Base-by-base conservation (phyloP, 2,113 vertebrate species). In the Sylvia atricapilla region DNA sequence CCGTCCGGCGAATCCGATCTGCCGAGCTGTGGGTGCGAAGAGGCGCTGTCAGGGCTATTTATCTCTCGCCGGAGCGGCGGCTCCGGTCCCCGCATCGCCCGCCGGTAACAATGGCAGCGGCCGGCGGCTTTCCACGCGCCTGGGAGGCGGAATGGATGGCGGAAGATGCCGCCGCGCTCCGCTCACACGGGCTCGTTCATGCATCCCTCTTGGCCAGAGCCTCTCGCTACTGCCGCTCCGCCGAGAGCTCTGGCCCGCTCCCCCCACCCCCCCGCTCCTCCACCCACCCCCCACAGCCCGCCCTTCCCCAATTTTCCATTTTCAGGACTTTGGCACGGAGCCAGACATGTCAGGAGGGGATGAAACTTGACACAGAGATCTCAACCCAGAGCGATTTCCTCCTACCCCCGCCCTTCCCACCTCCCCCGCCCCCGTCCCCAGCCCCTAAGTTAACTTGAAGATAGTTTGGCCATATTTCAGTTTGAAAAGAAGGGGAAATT, bases 71-170 rank as follows among this genome's bases (percentile, higher is more conserved):
- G 94, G 97, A 97, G 97, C 88, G 90, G 94, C 96, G 95, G 96
- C 98, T 98, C 90, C 94, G 86, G 95, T 97, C 95, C 97, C 96
- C 97, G 94, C 97, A 96, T 97, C 96, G 96, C 97, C 97, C 91
- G 96, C 91, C 96, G 95, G 97, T 97, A 98, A 98, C 98, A 98
- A 98, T 98, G 97, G 97, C 98, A 98, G 97, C 97, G 96, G 97
- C 97, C 98, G 96, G 97, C 97, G 96, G 98, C 97, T 98, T 96
- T 97, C 96, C 97, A 94, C 94, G 97, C 97, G 97, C 96, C 97
- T 85, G 96, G 93, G 95, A 93, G 98, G 96, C 96, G 97, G 97
- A 97, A 97, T 86, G 98, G 97, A 98, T 97, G 97, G 98, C 97
- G 97, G 97, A 97, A 98, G 98, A 97, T 97, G 97, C 96, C 74